Percentiles rank a stretch among this genome's conserved stretches.
These are phyloP conservation scores for Geotrupes spiniger DNA, from an alignment of 2,888 invertebrate genomes.

Conservation along the genomic window DNA sequence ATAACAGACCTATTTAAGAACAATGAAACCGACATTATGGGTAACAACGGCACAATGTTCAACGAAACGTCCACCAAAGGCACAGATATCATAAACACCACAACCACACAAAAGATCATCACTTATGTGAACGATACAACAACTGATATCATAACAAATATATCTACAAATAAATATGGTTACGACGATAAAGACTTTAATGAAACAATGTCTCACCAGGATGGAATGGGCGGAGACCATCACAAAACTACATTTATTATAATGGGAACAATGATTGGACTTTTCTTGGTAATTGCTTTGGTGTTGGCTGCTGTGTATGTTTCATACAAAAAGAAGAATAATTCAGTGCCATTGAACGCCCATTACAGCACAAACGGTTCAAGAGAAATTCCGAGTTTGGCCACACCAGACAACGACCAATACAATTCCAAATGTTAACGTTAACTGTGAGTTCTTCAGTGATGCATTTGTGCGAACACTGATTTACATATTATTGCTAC, in stretches of 20 bases:
- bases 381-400: conserved; percentile 12
- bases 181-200: background rate
- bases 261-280: conserved; percentile 31
- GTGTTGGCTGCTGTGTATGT: conserved; percentile 28
- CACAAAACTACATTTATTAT: conserved; percentile 29
- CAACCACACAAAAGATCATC: conserved; percentile 12
- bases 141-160: conserved; percentile 4
- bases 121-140: background rate
- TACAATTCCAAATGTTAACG: background rate
- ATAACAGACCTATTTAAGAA: background rate
- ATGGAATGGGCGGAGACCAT: conserved; percentile 15
- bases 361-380: conserved; percentile 28
- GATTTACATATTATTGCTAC: no score
- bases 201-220: conserved; percentile 3
- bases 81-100: conserved; percentile 1
- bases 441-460: background rate
- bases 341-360: conserved; percentile 17
- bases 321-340: conserved; percentile 26
- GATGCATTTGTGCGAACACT: no score
- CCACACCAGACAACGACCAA: background rate
- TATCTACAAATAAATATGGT: conserved; percentile 1
- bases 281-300: conserved; percentile 28
- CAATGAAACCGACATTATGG: background rate
- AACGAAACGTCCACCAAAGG: background rate
- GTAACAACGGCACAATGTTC: background rate